Evolutionary conservation across 2,113 vertebrate species (phyloP), one percentile per base, ranked within the genome.

Genomic region (Atractosteus spatula): DNA sequence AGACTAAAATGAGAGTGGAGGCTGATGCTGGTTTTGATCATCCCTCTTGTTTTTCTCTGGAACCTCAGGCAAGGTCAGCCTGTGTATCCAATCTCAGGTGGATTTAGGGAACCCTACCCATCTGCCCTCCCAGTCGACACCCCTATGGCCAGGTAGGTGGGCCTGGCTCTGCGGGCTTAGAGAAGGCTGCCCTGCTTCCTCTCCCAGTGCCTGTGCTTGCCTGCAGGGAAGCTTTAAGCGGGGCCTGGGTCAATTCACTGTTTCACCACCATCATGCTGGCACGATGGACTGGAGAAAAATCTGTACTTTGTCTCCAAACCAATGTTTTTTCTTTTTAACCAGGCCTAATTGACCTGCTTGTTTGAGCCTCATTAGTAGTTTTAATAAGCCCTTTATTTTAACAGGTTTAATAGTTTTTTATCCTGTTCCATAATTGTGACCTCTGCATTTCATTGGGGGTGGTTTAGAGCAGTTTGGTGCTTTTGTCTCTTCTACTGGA

Each of bases 51-150:
- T 93, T 86, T 92, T 88, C 91, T 90, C 89, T 92, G 89, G 91
- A 89, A 89, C 89, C 90, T 92, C 90, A 92, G 91, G 91, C 91
- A 92, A 91, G 91, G 91, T 91, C 91, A 92, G 91, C 91, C 89
- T 93, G 90, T 93, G 79, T 92, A 92, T 89, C 91, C 91, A 79
- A 87, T 92, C 88, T 86, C 90, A 83, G 87, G 91, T 89, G 92
- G 91, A 91, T 93, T 92, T 88, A 92, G 91, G 89, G 91, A 93
- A 65, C 88, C 90, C 84, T 91, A 91, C 78, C 90, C 91, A 85
- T 89, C 91, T 89, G 89, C 91, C 83, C 88, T 91, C 84, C 91
- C 91, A 87, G 89, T 89, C 83, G 89, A 92, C 91, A 89, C 89
- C 85, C 88, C 89, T 88, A 88, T 92, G 86, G 84, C 92, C 90